Conservation (phyloP, 2,888 invertebrate species). For the Dryobotodes eremita region DNA sequence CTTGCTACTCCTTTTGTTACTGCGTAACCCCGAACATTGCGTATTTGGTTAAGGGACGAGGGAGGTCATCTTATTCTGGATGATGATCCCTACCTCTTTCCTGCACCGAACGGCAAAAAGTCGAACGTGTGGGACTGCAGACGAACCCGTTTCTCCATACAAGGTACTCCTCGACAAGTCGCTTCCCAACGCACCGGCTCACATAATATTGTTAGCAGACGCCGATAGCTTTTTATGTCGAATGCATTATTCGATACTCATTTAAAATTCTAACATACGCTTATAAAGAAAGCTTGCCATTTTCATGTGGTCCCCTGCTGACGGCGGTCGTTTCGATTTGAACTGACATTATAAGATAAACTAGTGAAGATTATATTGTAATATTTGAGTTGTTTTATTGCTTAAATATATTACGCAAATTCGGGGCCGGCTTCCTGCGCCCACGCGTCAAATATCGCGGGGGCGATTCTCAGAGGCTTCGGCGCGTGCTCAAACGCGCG, state of each 20-base stretch:
- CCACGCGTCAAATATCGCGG: slow-evolving; percentile 88
- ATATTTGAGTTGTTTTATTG: slow-evolving; percentile 78
- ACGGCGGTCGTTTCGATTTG: slow-evolving; percentile 80
- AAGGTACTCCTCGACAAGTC: slow-evolving; percentile 86
- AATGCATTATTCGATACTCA: slow-evolving; percentile 91
- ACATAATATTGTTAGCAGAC: slow-evolving; percentile 90
- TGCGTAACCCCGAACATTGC: slow-evolving; percentile 48
- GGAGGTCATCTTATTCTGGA: slow-evolving; percentile 77
- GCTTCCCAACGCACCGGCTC: slow-evolving; percentile 89
- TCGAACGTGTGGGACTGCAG: slow-evolving; percentile 90
- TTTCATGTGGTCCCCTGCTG: slow-evolving; percentile 87
- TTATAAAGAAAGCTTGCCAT: slow-evolving; percentile 89
- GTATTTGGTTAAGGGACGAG: slow-evolving; percentile 71
- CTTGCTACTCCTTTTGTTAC: slow-evolving; percentile 74
- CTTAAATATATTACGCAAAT: slow-evolving; percentile 88
- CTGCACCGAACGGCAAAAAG: slow-evolving; percentile 88
- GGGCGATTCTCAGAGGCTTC: slow-evolving; percentile 88
- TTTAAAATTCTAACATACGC: slow-evolving; percentile 91
- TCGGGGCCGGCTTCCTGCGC: slow-evolving; percentile 83
- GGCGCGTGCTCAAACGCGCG: slow-evolving; percentile 87
- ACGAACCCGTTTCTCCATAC: slow-evolving; percentile 90
- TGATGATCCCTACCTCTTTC: slow-evolving; percentile 84
- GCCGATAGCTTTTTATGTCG: slow-evolving; percentile 90
- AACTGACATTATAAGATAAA: slow-evolving; percentile 60
- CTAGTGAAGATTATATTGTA: slow-evolving; percentile 54